Evolutionary conservation across 30 jellyfish, hydroid and myxozoan genomes (phyloP).

Genomic region (Hydractinia symbiolongicarpus): DNA sequence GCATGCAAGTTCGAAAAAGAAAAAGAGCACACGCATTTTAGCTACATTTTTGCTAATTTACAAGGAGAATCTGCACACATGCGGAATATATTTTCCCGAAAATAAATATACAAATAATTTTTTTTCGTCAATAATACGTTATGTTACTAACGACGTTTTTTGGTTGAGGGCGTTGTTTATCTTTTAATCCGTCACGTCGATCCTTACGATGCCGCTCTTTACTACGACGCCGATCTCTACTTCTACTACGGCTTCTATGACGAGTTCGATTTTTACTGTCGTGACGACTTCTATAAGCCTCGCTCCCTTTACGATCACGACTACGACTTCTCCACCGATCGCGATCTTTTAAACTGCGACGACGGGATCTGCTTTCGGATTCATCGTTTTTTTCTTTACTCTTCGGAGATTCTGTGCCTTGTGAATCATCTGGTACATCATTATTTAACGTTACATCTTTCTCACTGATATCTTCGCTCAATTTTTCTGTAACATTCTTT

Average conservation of each 20-base stretch:
- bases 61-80: too few relatives aligned
- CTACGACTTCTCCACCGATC: not conserved
- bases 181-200: slow-evolving; percentile 10
- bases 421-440: not conserved
- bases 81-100: too few relatives aligned
- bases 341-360: not conserved
- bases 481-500: slow-evolving; percentile 1
- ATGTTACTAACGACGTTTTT: not conserved
- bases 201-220: not conserved
- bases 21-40: too few relatives aligned
- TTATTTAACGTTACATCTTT: slow-evolving; percentile 17
- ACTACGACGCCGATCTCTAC: slow-evolving; percentile 17
- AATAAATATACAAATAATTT: too few relatives aligned
- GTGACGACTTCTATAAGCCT: slow-evolving; percentile 21
- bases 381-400: not conserved
- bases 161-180: not conserved
- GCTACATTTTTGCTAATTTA: too few relatives aligned
- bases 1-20: too few relatives aligned
- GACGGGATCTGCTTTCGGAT: not conserved
- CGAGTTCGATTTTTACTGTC: slow-evolving; percentile 24
- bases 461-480: not conserved
- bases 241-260: slow-evolving; percentile 29
- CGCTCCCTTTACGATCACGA: slow-evolving; percentile 1
- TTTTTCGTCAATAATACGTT: not conserved
- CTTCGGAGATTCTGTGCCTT: not conserved